Conservation (phyloP, 2,113 vertebrate genomes). For the Pteronura brasiliensis region DNA sequence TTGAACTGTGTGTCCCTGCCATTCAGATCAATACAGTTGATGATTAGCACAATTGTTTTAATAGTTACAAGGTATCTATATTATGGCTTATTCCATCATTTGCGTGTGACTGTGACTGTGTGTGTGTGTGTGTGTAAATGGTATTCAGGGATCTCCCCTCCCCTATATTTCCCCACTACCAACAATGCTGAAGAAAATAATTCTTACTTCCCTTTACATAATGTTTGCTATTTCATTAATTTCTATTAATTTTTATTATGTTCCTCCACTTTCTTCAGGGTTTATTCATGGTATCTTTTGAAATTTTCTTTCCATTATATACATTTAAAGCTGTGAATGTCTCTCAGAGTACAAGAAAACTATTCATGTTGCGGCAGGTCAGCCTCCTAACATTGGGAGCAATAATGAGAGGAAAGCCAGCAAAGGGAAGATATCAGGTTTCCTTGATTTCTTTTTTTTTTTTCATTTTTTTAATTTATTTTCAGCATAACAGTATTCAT, state of each 20-base stretch:
- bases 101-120: background rate
- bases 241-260: background rate
- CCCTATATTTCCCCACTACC: background rate
- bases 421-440: background rate
- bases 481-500: too few relatives aligned
- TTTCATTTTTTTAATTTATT: too few relatives aligned
- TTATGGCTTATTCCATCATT: background rate
- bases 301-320: background rate
- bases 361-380: background rate
- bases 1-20: background rate
- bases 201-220: background rate
- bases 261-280: background rate
- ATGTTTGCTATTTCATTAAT: background rate
- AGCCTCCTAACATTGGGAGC: background rate
- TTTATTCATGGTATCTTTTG: background rate
- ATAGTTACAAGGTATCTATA: background rate
- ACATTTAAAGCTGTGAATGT: background rate
- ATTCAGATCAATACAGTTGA: background rate
- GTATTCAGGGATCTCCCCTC: background rate
- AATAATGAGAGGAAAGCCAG: background rate
- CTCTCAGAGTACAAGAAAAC: background rate
- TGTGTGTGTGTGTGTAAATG: background rate
- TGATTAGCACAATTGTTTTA: background rate
- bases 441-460: background rate
- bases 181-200: background rate